A percentile compares a stretch with the other conserved stretches of the same genome.
phyloP scores from a whole-genome alignment of 1,140 invertebrate genomes.

The Pygmarrhopalites habei region DNA sequence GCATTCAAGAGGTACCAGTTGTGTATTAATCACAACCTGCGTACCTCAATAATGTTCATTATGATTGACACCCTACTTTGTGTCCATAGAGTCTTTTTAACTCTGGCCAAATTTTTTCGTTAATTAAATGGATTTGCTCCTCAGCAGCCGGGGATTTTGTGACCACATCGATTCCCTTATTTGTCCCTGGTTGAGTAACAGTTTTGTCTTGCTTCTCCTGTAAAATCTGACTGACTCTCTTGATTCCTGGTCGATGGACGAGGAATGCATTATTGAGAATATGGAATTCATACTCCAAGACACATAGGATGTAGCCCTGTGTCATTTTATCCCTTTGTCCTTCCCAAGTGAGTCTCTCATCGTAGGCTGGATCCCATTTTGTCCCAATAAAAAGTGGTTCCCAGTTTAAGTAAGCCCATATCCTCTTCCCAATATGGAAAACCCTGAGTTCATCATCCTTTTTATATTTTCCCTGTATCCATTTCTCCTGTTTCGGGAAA shows the following conservation, averaged over 20 bases:
- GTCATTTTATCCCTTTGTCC: neutral
- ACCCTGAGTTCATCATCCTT: neutral
- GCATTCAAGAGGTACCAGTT: too few species aligned
- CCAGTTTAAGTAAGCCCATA: neutral
- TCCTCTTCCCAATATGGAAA: neutral
- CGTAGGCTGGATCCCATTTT: neutral
- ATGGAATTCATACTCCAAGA: constrained; percentile 37
- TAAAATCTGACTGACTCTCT: too few species aligned
- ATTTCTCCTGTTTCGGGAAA: constrained; percentile 42
- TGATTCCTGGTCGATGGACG: constrained; percentile 34
- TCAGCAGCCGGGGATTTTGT: too few species aligned
- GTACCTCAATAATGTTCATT: too few species aligned
- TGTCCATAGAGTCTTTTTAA: too few species aligned
- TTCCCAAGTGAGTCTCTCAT: neutral
- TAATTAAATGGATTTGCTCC: too few species aligned
- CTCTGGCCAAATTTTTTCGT: too few species aligned
- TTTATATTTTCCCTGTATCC: constrained; percentile 16
- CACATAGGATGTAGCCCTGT: constrained; percentile 32
- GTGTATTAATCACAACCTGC: too few species aligned
- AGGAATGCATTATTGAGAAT: constrained; percentile 43
- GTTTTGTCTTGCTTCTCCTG: too few species aligned
- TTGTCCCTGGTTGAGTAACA: too few species aligned
- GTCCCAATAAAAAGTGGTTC: neutral
- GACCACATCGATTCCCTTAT: too few species aligned
- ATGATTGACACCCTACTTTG: too few species aligned